Percentiles rank a stretch among this genome's conserved stretches.
Conservation (phyloP, 2,888 invertebrate species). For the Drosophila seclusa region DNA sequence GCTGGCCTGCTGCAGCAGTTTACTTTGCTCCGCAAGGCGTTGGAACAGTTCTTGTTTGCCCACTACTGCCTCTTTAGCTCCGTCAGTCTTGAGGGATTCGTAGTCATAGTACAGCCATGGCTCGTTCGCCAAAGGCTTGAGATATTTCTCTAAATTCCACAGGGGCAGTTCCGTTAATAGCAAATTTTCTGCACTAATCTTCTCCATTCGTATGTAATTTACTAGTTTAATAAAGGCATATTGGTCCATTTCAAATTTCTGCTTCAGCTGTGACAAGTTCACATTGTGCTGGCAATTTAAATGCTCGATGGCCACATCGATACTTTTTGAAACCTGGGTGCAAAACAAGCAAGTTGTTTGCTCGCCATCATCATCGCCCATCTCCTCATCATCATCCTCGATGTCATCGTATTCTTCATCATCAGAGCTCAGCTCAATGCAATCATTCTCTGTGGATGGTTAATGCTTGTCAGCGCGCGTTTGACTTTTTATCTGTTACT, state of each 20-base stretch:
- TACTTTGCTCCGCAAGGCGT: constrained; percentile 86
- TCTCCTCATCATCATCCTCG: constrained; percentile 84
- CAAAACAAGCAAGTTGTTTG: constrained; percentile 90
- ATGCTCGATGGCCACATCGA: constrained; percentile 89
- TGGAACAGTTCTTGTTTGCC: constrained; percentile 84
- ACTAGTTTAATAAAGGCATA: constrained; percentile 93
- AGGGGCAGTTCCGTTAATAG: constrained; percentile 86
- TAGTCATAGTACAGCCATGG: constrained; percentile 91
- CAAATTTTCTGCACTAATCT: constrained; percentile 86
- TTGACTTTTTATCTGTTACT: not conserved
- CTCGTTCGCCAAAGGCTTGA: constrained; percentile 91
- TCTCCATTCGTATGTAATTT: constrained; percentile 90
- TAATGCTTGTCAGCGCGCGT: not conserved
- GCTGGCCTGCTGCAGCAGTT: constrained; percentile 87
- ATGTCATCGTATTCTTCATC: constrained; percentile 67
- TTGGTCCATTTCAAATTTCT: constrained; percentile 91
- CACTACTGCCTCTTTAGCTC: not conserved
- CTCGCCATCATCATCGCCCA: constrained; percentile 85
- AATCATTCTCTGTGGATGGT: constrained; percentile 1
- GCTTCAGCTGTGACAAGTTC: constrained; percentile 88
- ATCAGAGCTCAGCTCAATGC: constrained; percentile 42
- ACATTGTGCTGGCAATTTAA: constrained; percentile 89
- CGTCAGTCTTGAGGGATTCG: constrained; percentile 59
- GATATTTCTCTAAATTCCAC: constrained; percentile 92
- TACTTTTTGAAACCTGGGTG: constrained; percentile 86